Conservation (phyloP, 2,113 vertebrate genomes). For the Hippocampus zosterae region DNA sequence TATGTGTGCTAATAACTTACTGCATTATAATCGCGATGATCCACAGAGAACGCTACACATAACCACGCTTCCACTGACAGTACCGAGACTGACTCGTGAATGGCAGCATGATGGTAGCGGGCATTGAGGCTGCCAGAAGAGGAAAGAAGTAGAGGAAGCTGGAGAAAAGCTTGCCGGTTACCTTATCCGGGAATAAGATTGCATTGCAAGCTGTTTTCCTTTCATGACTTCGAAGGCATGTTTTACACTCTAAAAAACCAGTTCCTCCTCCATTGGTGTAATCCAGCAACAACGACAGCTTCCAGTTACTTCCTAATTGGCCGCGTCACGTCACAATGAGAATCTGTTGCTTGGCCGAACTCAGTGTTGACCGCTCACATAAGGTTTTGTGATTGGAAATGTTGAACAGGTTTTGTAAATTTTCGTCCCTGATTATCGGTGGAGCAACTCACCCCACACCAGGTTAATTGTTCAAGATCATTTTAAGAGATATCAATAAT, state of each 20-base stretch:
- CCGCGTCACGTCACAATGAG: too few species aligned
- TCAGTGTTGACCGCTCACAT: too few species aligned
- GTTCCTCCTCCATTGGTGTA: not conserved
- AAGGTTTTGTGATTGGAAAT: not conserved
- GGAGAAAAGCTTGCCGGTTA: not conserved
- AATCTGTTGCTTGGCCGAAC: too few species aligned
- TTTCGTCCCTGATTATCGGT: not conserved
- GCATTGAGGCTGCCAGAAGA: not conserved
- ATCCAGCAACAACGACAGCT: too few species aligned
- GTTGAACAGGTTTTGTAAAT: not conserved
- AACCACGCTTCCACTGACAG: not conserved
- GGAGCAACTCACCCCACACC: not conserved
- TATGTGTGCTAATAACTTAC: not conserved
- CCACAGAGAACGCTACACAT: not conserved
- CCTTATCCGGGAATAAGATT: not conserved
- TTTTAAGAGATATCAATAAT: too few species aligned
- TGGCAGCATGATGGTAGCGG: not conserved
- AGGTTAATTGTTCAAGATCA: too few species aligned
- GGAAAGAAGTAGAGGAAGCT: not conserved
- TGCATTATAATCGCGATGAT: not conserved
- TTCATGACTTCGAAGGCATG: not conserved
- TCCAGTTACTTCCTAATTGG: too few species aligned
- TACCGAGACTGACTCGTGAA: not conserved
- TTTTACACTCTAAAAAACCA: not conserved
- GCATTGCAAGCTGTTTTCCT: not conserved